phyloP scores from a whole-genome alignment of 2,113 vertebrate genomes.

The Macrotus californicus region DNA sequence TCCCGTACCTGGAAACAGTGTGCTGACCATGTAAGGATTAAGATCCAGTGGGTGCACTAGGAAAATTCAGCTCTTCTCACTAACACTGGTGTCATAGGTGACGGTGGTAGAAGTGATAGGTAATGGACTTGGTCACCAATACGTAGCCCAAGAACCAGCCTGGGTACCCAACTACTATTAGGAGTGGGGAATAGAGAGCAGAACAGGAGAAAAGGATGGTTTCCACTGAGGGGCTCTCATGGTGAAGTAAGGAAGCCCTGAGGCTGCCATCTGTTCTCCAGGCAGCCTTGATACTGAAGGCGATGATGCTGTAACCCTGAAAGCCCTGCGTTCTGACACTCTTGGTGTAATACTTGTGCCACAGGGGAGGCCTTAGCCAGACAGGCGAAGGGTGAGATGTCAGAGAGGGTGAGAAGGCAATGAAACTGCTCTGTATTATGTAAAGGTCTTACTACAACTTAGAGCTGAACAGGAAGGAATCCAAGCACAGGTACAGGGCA shows the following conservation, averaged over 20 bases:
- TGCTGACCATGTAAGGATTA: neutral
- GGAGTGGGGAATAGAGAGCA: neutral
- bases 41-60: neutral
- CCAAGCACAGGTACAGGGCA: neutral
- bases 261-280: neutral
- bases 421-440: neutral
- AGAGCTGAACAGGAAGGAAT: neutral
- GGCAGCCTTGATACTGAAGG: conserved; percentile 18
- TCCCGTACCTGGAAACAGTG: conserved; percentile 16
- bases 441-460: neutral
- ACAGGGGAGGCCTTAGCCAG: neutral
- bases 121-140: conserved; percentile 3
- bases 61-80: neutral
- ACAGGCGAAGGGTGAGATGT: neutral
- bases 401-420: neutral
- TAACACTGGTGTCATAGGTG: neutral
- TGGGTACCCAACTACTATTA: conserved; percentile 23
- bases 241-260: conserved; percentile 1
- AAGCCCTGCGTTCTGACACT: neutral
- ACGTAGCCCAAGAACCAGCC: conserved; percentile 59
- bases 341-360: conserved; percentile 12
- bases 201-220: neutral
- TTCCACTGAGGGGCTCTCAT: neutral
- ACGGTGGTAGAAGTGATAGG: conserved; percentile 6
- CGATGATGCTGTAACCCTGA: neutral